Conservation (phyloP, 2,888 invertebrate species). For the Drepanosiphum platanoidis region DNA sequence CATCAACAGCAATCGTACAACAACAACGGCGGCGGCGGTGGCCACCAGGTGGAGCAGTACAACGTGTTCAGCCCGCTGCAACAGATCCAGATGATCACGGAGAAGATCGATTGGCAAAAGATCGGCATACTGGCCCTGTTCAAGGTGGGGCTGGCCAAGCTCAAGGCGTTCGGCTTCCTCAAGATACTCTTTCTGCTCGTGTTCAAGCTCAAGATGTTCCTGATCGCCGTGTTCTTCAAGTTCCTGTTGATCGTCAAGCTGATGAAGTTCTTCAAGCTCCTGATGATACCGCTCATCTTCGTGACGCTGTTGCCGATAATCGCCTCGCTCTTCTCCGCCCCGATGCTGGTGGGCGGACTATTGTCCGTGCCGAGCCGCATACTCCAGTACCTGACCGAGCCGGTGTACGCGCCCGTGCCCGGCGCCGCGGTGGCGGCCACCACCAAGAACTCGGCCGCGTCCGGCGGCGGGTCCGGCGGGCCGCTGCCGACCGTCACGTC, state of each 20-base stretch:
- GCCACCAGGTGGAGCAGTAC: not conserved
- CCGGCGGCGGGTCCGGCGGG: not conserved
- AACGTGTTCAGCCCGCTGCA: not conserved
- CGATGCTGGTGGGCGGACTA: not conserved
- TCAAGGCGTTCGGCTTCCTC: conserved; percentile 63
- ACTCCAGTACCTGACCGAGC: not conserved
- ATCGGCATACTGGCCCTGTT: conserved; percentile 64
- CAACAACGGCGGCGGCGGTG: not conserved
- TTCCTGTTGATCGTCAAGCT: conserved; percentile 64
- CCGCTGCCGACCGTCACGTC: not conserved
- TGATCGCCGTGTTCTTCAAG: conserved; percentile 64
- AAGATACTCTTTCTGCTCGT: conserved; percentile 63
- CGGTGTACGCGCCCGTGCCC: not conserved
- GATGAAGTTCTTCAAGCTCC: conserved; percentile 64
- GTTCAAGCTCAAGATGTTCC: conserved; percentile 63
- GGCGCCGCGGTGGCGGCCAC: not conserved
- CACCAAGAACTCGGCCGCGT: not conserved
- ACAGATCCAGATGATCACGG: conserved; percentile 29
- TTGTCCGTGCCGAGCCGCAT: not conserved
- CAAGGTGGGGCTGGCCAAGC: conserved; percentile 64
- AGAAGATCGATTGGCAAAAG: conserved; percentile 58
- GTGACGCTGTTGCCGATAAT: conserved; percentile 51
- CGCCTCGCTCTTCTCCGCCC: not conserved
- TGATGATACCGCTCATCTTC: conserved; percentile 63
- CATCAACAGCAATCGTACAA: too few species aligned